Conservation (phyloP, 2,113 vertebrate genomes). For the Orientallactaga bullata region DNA sequence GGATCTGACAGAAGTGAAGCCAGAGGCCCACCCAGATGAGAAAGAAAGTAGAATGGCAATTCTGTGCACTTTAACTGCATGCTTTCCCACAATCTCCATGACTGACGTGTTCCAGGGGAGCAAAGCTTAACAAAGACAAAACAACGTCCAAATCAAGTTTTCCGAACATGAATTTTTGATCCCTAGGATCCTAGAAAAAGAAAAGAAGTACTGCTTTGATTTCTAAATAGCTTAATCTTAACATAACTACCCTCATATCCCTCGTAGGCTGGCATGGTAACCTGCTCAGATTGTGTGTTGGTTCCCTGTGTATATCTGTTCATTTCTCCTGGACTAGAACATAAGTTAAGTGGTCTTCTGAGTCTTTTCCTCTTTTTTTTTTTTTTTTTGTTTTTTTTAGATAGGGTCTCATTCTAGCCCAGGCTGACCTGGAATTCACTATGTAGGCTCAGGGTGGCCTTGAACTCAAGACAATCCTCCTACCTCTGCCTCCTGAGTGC, state of each 20-base stretch:
- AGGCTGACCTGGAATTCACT: too few relatives aligned
- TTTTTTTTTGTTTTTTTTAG: too few relatives aligned
- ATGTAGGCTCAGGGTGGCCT: too few relatives aligned
- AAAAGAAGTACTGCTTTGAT: neutral
- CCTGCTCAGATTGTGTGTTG: neutral
- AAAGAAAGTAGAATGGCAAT: neutral
- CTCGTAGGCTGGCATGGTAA: neutral
- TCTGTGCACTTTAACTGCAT: neutral
- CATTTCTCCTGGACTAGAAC: neutral
- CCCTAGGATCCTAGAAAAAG: neutral
- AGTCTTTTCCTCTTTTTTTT: neutral
- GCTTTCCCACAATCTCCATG: neutral
- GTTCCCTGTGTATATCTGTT: neutral
- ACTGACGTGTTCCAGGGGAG: neutral
- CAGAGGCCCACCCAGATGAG: neutral
- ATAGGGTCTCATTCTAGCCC: too few relatives aligned
- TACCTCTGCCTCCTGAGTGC: too few relatives aligned
- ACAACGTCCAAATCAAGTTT: neutral
- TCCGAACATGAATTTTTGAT: neutral
- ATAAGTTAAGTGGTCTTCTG: neutral
- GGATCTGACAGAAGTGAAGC: neutral
- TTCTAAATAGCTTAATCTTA: neutral
- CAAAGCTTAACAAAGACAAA: neutral
- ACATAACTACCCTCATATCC: neutral
- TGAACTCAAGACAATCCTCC: too few relatives aligned